These are phyloP conservation scores for Drosophila pectinifera DNA, from an alignment of 1,140 invertebrate species.

Conservation along the genomic window DNA sequence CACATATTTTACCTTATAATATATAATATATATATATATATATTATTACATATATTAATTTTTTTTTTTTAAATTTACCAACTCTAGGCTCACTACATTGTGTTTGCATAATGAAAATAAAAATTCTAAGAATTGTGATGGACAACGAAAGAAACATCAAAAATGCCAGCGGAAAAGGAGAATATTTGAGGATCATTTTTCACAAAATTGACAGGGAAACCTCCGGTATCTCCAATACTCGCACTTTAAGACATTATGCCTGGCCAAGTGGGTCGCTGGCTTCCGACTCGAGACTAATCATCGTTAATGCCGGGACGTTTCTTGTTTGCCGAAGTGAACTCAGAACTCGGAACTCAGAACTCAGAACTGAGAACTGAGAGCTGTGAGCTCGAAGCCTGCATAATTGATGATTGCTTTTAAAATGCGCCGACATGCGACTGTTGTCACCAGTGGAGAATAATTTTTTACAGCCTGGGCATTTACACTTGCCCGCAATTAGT, in stretches of 20 bases:
- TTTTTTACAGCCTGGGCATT: constrained; percentile 73
- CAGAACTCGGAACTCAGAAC: constrained; percentile 13
- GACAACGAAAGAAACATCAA: background rate
- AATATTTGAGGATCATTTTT: constrained; percentile 20
- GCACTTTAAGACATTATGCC: constrained; percentile 32
- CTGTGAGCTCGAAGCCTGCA: constrained; percentile 58
- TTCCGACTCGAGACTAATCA: constrained; percentile 43
- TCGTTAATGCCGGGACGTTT: constrained; percentile 43
- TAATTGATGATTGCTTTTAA: constrained; percentile 84
- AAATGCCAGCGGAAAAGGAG: background rate
- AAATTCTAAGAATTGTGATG: background rate
- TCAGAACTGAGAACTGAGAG: background rate
- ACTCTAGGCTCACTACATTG: background rate
- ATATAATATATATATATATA: too few species aligned
- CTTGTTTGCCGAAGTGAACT: constrained; percentile 27
- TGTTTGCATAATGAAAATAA: too few species aligned
- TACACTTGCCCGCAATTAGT: constrained; percentile 82
- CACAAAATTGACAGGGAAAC: constrained; percentile 43
- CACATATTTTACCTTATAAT: too few species aligned
- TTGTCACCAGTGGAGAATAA: constrained; percentile 69
- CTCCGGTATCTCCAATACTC: constrained; percentile 8
- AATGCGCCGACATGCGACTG: constrained; percentile 68
- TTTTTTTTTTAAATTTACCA: too few species aligned
- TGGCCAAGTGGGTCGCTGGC: constrained; percentile 38
- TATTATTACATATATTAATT: too few species aligned